phyloP scores from a whole-genome alignment of 2,797 vertebrate species.

The Syngnathus rostellatus region DNA sequence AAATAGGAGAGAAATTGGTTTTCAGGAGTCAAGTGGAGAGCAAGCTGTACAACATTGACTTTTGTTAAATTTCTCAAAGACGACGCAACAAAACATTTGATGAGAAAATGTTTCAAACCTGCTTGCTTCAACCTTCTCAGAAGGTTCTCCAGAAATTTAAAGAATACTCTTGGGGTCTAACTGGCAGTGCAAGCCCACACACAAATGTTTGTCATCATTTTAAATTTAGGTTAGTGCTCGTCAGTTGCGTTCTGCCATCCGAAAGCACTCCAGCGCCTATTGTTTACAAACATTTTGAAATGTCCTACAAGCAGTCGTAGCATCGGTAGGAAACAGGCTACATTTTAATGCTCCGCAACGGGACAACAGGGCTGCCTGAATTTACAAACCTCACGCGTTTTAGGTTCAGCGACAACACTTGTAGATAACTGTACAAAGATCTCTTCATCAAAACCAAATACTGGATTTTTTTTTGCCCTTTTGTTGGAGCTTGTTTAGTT shows the following conservation, averaged over 20 bases:
- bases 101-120: no score
- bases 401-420: slow-evolving; percentile 67
- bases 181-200: no score
- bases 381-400: slow-evolving; percentile 63
- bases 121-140: no score
- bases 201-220: slow-evolving; percentile 30
- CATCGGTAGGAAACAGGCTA: no score
- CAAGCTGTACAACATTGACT: no score
- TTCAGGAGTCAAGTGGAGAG: no score
- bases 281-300: slow-evolving; percentile 54
- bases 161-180: no score
- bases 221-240: slow-evolving; percentile 19
- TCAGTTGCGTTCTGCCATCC: slow-evolving; percentile 24
- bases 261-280: slow-evolving; percentile 19
- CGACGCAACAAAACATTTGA: no score
- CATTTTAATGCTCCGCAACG: slow-evolving; percentile 54
- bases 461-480: not conserved
- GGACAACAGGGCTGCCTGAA: slow-evolving; percentile 80
- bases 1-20: no score
- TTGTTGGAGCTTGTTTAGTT: not conserved
- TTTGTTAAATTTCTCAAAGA: no score
- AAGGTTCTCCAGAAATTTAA: no score
- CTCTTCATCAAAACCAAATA: not conserved
- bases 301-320: not conserved
- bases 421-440: slow-evolving; percentile 71